A percentile compares a stretch with the other conserved stretches of the same genome.
phyloP scores from a whole-genome alignment of 2,113 vertebrate species.

The Rutilus rutilus region DNA sequence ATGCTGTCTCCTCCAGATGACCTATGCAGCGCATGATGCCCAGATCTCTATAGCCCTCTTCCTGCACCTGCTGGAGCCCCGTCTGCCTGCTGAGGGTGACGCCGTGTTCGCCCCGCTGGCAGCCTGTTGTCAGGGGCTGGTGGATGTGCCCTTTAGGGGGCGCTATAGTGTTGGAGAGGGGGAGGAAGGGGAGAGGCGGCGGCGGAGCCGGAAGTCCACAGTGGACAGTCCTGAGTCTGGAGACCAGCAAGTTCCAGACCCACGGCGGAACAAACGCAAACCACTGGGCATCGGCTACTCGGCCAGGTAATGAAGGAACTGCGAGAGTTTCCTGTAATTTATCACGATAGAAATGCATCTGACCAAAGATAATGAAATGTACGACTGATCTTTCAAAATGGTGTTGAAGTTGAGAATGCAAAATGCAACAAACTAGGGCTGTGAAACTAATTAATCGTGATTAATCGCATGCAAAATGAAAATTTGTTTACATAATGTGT shows the following conservation, averaged over 20 bases:
- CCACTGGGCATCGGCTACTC: constrained; percentile 91
- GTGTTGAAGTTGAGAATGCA: no score
- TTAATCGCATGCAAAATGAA: no score
- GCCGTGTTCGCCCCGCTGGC: constrained; percentile 76
- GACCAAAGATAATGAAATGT: background rate
- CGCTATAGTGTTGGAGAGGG: constrained; percentile 63
- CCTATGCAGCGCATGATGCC: constrained; percentile 91
- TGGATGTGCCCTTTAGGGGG: constrained; percentile 88
- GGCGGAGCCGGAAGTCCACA: constrained; percentile 67
- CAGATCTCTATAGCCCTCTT: constrained; percentile 93
- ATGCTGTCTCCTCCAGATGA: constrained; percentile 73
- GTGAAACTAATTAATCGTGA: no score
- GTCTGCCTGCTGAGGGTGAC: constrained; percentile 51
- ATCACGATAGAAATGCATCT: background rate
- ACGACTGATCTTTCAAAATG: background rate
- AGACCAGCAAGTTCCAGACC: constrained; percentile 85
- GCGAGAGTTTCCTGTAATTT: background rate
- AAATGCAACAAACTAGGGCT: no score
- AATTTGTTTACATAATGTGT: no score
- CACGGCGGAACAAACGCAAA: constrained; percentile 87
- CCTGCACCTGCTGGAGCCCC: constrained; percentile 81
- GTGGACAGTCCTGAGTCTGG: constrained; percentile 71
- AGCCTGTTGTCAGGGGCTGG: constrained; percentile 82
- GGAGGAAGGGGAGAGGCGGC: constrained; percentile 74
- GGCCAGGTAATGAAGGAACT: constrained; percentile 78